Evolutionary conservation across 2,888 invertebrate genomes (phyloP), one percentile per base, ranked within the genome.

Genomic region (Actias luna): DNA sequence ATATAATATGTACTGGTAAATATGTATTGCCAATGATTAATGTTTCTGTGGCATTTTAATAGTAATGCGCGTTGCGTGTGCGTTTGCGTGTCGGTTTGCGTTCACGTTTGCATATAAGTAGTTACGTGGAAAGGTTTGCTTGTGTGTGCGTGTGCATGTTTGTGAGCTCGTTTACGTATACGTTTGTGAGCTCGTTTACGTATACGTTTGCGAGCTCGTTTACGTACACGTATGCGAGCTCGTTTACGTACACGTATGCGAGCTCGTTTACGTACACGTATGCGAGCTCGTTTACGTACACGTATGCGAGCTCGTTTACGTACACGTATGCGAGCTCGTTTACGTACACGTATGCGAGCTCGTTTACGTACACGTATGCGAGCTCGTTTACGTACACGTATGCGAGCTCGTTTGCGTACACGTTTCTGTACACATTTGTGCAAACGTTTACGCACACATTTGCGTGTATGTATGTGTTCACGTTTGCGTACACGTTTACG

Each of bases 381-480:
- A 16, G 16, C 4, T 2, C 39, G 18, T 35, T 8, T 35, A 35
- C 8, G 35, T 35, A 7, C n/a, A 7, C 12, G 12, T 8, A 16
- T 36, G 36, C 8, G 36, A 14, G 8, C 12, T 14, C 14, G 36
- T 36, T 12, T 36, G 16, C 36, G 4, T 14, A 14, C 1, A 5
- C 16, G 16, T 18, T 55, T 0, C 5, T 72, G 76, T 76, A 76
- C 72, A 80, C 76, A 78, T n/a, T n/a, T n/a, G n/a, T n/a, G n/a
- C n/a, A n/a, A n/a, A n/a, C n/a, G n/a, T n/a, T 39, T n/a, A n/a
- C n/a, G 39, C 5, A 16, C n/a, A n/a, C 33, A 12, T 33, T 33
- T 18, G 18, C 18, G 42, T 42, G n/a, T 5, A n/a, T 5, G 14
- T n/a, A 5, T 39, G 39, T 5, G 39, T 39, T n/a, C 39, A 16